Percentiles rank a stretch among this genome's conserved stretches.
Conservation (phyloP, 2,888 invertebrate genomes). For the Harpagoxenus sublaevis region DNA sequence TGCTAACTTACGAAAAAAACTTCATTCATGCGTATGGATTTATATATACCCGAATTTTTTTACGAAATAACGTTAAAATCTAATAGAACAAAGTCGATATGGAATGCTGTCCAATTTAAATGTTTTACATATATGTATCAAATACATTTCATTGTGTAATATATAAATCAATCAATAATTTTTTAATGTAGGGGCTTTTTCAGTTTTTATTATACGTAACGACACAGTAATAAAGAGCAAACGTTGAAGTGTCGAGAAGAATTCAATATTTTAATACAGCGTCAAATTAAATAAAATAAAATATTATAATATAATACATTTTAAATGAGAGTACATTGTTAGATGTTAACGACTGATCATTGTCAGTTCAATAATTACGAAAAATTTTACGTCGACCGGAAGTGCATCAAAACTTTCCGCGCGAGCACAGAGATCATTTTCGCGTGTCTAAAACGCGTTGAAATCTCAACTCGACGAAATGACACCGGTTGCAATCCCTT, state of each 20-base stretch:
- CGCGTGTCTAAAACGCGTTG: constrained; percentile 11
- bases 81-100: neutral
- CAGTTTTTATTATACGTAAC: neutral
- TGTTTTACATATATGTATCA: neutral
- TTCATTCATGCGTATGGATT: constrained; percentile 17
- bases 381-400: neutral
- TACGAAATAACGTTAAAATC: neutral
- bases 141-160: neutral
- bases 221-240: constrained; percentile 9
- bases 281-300: neutral
- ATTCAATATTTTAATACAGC: constrained; percentile 18
- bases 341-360: neutral
- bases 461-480: constrained; percentile 23
- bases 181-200: neutral
- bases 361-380: neutral
- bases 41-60: neutral
- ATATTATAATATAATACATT: neutral
- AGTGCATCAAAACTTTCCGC: neutral
- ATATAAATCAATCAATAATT: neutral
- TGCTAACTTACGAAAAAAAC: constrained; percentile 14
- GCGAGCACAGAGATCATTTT: neutral
- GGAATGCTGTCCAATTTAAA: neutral
- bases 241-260: neutral
- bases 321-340: neutral
- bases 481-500: constrained; percentile 43